Evolutionary conservation across 2,888 invertebrate genomes (phyloP).

Genomic region (Andrena marginata): DNA sequence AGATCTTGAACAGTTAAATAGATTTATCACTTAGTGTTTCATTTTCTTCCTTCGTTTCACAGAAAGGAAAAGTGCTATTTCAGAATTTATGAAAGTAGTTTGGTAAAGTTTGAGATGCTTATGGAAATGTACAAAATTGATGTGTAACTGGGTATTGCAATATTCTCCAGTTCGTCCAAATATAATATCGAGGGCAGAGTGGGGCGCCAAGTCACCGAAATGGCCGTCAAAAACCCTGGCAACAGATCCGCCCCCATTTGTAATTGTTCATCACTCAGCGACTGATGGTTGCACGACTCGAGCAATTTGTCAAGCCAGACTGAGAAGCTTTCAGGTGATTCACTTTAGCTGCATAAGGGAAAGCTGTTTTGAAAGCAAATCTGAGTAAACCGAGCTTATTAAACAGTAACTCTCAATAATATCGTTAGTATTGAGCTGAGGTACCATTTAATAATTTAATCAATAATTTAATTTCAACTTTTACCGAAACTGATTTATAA

Average conservation of each 20-base stretch:
- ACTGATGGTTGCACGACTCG: conserved; percentile 80
- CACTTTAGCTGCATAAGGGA: background rate
- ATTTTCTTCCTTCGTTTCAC: background rate
- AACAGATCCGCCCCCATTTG: conserved; percentile 80
- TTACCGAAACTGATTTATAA: no score
- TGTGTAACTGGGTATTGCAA: background rate
- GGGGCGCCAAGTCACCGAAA: conserved; percentile 83
- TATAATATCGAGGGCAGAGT: conserved; percentile 82
- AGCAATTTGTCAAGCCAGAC: conserved; percentile 81
- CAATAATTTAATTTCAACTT: no score
- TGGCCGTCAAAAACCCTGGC: conserved; percentile 45
- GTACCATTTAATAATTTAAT: no score
- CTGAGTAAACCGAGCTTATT: no score
- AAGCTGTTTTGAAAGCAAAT: no score
- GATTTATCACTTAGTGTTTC: background rate
- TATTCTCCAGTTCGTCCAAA: conserved; percentile 70
- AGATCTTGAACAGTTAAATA: background rate
- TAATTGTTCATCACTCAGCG: conserved; percentile 85
- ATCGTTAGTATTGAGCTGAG: no score
- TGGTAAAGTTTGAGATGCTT: no score
- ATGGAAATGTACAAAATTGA: background rate
- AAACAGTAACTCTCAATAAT: no score
- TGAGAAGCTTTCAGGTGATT: conserved; percentile 83
- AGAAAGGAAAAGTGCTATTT: background rate
- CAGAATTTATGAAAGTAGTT: no score